Conservation (phyloP, 1,140 invertebrate genomes). For the Trissolcus basalis region DNA sequence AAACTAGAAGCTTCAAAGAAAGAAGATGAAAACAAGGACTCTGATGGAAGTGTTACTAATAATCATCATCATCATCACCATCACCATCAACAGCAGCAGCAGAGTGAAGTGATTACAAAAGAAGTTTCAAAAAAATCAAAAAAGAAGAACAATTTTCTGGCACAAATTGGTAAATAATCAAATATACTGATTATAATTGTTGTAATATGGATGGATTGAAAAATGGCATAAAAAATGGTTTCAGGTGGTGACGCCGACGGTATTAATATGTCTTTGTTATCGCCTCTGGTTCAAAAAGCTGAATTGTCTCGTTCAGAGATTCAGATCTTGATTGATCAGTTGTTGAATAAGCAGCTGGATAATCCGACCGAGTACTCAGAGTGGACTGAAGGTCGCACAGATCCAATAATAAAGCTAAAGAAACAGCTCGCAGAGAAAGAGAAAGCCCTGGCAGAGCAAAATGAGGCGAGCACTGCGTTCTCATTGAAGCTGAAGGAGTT, state of each 20-base stretch:
- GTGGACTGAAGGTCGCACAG: slow-evolving; percentile 91
- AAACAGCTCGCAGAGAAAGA: slow-evolving; percentile 91
- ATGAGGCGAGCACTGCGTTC: slow-evolving; percentile 81
- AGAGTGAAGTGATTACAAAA: slow-evolving; percentile 63
- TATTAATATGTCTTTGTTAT: slow-evolving; percentile 82
- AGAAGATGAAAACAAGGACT: slow-evolving; percentile 65
- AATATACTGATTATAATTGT: not conserved
- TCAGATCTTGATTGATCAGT: slow-evolving; percentile 90
- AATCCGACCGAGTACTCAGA: slow-evolving; percentile 84
- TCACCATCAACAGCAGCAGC: slow-evolving; percentile 55
- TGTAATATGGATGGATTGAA: not conserved
- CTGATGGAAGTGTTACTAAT: slow-evolving; percentile 36
- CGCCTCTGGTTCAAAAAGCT: slow-evolving; percentile 85
- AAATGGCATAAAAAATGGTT: no score
- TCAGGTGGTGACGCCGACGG: slow-evolving; percentile 80
- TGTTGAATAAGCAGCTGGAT: slow-evolving; percentile 90
- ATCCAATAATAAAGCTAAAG: slow-evolving; percentile 89
- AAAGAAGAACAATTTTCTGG: slow-evolving; percentile 75
- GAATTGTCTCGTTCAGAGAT: slow-evolving; percentile 89
- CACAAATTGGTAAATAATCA: slow-evolving; percentile 73
- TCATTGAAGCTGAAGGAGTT: slow-evolving; percentile 87
- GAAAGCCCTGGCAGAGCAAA: slow-evolving; percentile 82
- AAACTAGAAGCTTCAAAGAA: slow-evolving; percentile 66
- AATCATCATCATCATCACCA: slow-evolving; percentile 40
- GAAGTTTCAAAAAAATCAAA: slow-evolving; percentile 76